phyloP scores from a whole-genome alignment of 1,140 invertebrate genomes.

The Xylocopa sonorina region DNA sequence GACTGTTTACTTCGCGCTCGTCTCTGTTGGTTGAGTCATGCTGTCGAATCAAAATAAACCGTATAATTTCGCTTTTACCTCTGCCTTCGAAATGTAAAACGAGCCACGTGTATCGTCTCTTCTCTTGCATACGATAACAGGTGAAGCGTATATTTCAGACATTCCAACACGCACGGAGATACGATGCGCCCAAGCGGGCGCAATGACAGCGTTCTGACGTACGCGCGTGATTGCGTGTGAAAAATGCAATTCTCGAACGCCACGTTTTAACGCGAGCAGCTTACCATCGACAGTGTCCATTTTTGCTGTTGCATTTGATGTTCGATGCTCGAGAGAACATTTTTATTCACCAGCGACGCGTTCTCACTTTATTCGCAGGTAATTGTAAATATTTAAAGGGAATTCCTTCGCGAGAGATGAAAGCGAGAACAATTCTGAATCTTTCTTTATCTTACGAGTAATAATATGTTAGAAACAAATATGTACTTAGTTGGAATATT shows the following conservation, averaged over 20 bases:
- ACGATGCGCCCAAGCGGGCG: slow-evolving; percentile 27
- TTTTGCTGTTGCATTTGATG: background rate
- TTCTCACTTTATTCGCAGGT: too few species aligned
- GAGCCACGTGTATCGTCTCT: slow-evolving; percentile 17
- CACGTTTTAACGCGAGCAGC: background rate
- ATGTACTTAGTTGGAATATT: too few species aligned
- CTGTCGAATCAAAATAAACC: too few species aligned
- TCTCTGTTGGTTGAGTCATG: too few species aligned
- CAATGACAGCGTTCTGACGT: slow-evolving; percentile 39
- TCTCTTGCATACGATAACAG: background rate
- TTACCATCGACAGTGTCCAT: background rate
- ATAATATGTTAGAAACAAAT: too few species aligned
- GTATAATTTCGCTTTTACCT: too few species aligned
- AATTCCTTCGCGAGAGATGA: too few species aligned
- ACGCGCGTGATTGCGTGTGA: background rate
- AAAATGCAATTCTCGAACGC: background rate
- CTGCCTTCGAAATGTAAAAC: background rate
- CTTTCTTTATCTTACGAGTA: too few species aligned
- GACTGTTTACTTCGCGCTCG: too few species aligned
- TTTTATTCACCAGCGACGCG: background rate
- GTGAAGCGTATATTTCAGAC: slow-evolving; percentile 22
- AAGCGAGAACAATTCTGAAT: too few species aligned
- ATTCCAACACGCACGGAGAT: slow-evolving; percentile 35
- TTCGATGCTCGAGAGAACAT: background rate
- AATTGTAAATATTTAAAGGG: too few species aligned